Evolutionary conservation across 2,888 invertebrate species (phyloP).

Genomic region (Rotaria sp.): DNA sequence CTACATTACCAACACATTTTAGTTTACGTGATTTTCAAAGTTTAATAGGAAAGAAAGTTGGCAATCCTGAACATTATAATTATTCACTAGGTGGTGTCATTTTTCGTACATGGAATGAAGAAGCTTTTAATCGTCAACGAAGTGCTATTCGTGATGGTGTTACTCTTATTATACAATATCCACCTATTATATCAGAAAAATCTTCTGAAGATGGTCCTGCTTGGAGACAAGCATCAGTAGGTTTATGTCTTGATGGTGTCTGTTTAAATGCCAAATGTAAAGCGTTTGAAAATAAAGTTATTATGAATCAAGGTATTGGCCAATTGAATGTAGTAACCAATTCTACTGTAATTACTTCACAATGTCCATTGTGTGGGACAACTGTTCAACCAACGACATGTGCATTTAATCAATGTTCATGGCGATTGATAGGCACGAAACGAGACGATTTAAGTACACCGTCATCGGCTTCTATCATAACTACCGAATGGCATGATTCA

Average conservation of each 20-base stretch:
- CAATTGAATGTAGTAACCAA: not conserved
- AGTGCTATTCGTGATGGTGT: not conserved
- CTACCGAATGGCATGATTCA: not conserved
- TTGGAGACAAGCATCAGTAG: not conserved
- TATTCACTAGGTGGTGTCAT: not conserved
- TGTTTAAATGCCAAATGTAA: not conserved
- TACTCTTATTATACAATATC: not conserved
- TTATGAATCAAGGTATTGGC: not conserved
- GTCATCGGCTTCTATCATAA: not conserved
- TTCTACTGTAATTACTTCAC: not conserved
- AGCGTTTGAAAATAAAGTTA: not conserved
- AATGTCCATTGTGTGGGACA: not conserved
- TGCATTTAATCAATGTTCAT: not conserved
- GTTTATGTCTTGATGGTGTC: not conserved
- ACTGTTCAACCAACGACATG: not conserved
- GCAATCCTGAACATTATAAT: not conserved
- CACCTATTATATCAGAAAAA: not conserved
- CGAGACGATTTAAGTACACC: not conserved
- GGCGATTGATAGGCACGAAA: not conserved
- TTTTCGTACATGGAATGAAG: constrained; percentile 17
- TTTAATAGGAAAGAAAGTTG: not conserved
- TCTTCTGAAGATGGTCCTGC: not conserved
- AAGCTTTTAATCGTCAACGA: not conserved
- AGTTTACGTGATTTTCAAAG: not conserved
- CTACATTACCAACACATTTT: not conserved